Base-by-base conservation (phyloP, 1,140 invertebrate genomes). In the Zaprionus gabonicus region DNA sequence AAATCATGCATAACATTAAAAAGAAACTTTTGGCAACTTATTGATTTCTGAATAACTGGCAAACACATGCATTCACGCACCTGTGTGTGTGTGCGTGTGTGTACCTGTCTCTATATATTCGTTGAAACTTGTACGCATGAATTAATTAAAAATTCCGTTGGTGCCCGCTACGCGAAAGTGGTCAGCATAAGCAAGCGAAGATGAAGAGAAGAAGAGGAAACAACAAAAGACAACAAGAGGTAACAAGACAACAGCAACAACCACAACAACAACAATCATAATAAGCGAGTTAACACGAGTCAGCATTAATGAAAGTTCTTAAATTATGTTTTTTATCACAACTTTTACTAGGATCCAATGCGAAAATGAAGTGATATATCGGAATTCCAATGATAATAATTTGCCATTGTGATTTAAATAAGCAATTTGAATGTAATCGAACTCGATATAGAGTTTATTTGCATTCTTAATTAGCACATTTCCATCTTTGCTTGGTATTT, bases 81-180 rank as follows among this genome's bases (percentile, higher is more conserved):
- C 17, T 17, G n/a, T 2, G 10, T 17, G n/a, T 27, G 25, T 15
- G 13, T n/a, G 34, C 13, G n/a, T 7, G 12, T 17, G 28, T 27
- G 34, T 15, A 57, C 49, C 27, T 12, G 25, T 66, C 3, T 41
- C 6, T 44, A 23, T 46, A 12, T 31, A n/a, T 55, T 17, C n/a
- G 15, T 55, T 63, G 57, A 87, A 78, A 81, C 44, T 60, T 78
- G 67, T 87, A 80, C 72, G 78, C 84, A 87, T 85, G 84, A 81
- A 87, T 87, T 87, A 84, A 87, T 87, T 88, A 84, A 84, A 65
- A 88, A 88, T 88, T 88, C 84, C 78, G 75, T 81, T 88, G 78
- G 75, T 81, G 83, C 55, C 74, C 73, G 84, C 75, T 60, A 84
- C 68, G 78, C 75, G 85, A 88, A 88, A 88, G 84, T 80, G 81